phyloP scores from a whole-genome alignment of 2,113 vertebrate genomes.

The Rhinoderma darwinii region DNA sequence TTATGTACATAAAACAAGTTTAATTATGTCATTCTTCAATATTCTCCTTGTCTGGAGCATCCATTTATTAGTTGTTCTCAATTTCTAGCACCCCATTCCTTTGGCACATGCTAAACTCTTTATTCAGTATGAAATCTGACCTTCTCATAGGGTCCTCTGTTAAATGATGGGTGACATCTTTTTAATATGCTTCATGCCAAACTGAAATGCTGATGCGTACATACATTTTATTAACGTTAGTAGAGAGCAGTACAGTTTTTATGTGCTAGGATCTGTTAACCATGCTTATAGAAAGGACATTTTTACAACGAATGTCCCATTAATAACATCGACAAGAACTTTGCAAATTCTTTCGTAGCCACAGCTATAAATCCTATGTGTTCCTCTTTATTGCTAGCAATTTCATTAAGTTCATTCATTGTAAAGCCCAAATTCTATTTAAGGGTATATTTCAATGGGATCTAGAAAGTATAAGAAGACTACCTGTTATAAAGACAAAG shows the following conservation, averaged over 20 bases:
- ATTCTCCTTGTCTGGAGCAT: neutral
- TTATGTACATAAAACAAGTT: neutral
- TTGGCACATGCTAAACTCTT: constrained; percentile 26
- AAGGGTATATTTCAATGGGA: constrained; percentile 44
- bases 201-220: constrained; percentile 55
- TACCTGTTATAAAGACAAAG: constrained; percentile 51
- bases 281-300: constrained; percentile 45
- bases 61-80: neutral
- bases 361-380: constrained; percentile 40
- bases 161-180: constrained; percentile 53
- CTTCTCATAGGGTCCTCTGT: constrained; percentile 40
- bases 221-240: constrained; percentile 54
- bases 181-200: constrained; percentile 52
- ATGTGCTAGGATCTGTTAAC: constrained; percentile 54
- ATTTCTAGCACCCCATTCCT: constrained; percentile 17
- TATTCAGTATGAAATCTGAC: constrained; percentile 42
- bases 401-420: constrained; percentile 58
- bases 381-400: constrained; percentile 40
- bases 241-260: constrained; percentile 29
- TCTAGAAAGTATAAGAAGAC: constrained; percentile 49
- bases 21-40: neutral
- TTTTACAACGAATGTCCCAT: constrained; percentile 30
- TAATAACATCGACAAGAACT: constrained; percentile 48
- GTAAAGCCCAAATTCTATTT: constrained; percentile 43
- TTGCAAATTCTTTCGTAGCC: constrained; percentile 49